Evolutionary conservation across 2,113 vertebrate species (phyloP).

Genomic region (Choloepus hoffmanni): DNA sequence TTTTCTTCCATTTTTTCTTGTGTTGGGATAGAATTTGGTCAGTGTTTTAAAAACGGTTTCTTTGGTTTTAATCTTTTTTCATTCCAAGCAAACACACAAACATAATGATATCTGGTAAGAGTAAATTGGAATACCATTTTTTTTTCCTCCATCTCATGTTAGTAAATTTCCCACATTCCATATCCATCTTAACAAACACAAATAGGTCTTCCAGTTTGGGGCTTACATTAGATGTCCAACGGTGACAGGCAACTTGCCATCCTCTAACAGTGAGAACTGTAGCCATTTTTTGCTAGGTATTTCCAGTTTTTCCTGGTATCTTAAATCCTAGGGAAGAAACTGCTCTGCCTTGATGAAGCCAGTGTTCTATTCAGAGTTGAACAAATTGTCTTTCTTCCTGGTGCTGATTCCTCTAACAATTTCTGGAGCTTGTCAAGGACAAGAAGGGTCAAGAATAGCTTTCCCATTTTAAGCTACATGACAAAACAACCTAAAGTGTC

Average conservation of each 20-base stretch:
- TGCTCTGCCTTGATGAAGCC: constrained; percentile 9
- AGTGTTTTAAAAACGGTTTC: not conserved
- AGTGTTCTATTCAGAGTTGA: constrained; percentile 53
- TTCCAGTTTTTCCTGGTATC: not conserved
- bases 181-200: not conserved
- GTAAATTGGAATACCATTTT: not conserved
- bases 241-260: not conserved
- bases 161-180: not conserved
- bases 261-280: not conserved
- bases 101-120: not conserved
- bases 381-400: constrained; percentile 65
- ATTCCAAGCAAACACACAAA: not conserved
- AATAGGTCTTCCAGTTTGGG: not conserved
- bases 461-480: constrained; percentile 78
- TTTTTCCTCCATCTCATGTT: not conserved
- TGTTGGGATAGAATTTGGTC: not conserved
- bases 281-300: constrained; percentile 15
- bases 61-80: not conserved
- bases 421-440: constrained; percentile 83
- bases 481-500: constrained; percentile 86
- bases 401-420: constrained; percentile 64
- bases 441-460: constrained; percentile 78
- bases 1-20: not conserved
- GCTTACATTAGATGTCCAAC: not conserved
- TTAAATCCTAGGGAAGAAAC: not conserved